Evolutionary conservation across 1,140 invertebrate genomes (phyloP).

Genomic region (Papilio polytes): DNA sequence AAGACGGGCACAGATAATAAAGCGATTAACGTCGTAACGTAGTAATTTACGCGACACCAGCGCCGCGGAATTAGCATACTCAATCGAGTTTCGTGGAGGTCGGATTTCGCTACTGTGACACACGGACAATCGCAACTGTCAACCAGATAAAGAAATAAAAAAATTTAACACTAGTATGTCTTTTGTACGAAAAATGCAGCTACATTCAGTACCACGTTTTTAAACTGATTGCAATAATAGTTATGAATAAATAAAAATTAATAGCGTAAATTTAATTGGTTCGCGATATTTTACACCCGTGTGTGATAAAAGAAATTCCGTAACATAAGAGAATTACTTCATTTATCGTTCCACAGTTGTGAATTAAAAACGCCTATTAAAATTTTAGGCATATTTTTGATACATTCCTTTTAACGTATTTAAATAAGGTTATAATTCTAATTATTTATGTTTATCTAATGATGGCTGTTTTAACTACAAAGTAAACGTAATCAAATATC

Average conservation of each 20-base stretch:
- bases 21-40: conserved; percentile 55
- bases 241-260: background rate
- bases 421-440: background rate
- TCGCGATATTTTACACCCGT: background rate
- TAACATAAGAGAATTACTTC: conserved; percentile 24
- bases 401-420: conserved; percentile 2
- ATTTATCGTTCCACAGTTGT: conserved; percentile 38
- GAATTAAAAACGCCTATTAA: conserved; percentile 38
- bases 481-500: too few species aligned
- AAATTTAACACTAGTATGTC: too few species aligned
- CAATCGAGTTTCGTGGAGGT: conserved; percentile 27
- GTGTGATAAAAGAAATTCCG: conserved; percentile 28
- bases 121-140: conserved; percentile 12
- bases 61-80: conserved; percentile 45
- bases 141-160: background rate
- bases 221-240: background rate
- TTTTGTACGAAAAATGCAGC: too few species aligned
- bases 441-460: background rate
- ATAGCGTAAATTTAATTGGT: background rate
- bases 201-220: background rate
- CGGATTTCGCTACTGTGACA: conserved; percentile 39
- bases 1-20: conserved; percentile 53
- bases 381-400: conserved; percentile 24
- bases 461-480: background rate
- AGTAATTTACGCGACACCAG: conserved; percentile 43